Evolutionary conservation across 2,888 invertebrate genomes (phyloP).

Genomic region (Himalopsyche tibetana): DNA sequence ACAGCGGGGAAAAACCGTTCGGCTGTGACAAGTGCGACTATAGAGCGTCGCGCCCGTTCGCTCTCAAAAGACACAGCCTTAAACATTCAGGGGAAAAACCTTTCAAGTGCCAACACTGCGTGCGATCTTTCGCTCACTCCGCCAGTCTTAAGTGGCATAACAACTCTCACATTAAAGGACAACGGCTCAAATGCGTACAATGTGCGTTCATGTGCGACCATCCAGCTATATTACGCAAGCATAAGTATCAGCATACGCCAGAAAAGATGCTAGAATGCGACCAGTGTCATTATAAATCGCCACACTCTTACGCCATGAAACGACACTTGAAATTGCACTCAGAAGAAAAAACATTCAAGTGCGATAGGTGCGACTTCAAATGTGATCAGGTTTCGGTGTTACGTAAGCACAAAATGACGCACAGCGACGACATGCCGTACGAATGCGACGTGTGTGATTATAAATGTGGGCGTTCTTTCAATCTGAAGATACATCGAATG

Average conservation of each 20-base stretch:
- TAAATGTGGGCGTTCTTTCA: too few species aligned
- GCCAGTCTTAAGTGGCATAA: not conserved
- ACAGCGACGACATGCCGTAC: too few species aligned
- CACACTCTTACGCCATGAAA: not conserved
- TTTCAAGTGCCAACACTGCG: not conserved
- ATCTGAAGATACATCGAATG: too few species aligned
- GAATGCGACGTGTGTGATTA: not conserved
- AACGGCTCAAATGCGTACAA: not conserved
- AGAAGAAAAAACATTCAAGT: too few species aligned
- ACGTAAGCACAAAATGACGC: too few species aligned
- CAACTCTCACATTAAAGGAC: not conserved
- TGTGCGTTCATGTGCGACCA: not conserved
- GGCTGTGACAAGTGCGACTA: conserved; percentile 53
- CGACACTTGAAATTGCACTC: not conserved
- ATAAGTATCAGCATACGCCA: not conserved
- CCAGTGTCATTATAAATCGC: not conserved
- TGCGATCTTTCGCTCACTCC: not conserved
- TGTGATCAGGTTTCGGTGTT: too few species aligned
- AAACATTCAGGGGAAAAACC: not conserved
- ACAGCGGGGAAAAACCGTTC: conserved; percentile 31
- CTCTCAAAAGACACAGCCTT: not conserved
- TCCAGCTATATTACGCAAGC: not conserved
- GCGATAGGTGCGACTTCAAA: too few species aligned
- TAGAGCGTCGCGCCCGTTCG: conserved; percentile 32
- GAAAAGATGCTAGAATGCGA: not conserved